Conservation (phyloP, 92 coral and sea anemone genomes). For the Diadumene lineata region DNA sequence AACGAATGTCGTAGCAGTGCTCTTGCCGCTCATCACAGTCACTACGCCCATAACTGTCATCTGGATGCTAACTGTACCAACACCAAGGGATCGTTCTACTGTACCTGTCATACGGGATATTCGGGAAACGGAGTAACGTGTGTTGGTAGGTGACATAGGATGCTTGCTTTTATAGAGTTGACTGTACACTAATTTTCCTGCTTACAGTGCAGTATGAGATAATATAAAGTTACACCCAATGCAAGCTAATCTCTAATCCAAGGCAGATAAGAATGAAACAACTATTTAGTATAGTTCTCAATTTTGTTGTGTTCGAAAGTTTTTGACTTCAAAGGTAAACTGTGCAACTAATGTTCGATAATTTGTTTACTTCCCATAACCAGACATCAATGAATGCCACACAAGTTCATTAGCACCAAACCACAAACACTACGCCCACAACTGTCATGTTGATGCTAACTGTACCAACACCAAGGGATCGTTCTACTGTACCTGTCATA, state of each 20-base stretch:
- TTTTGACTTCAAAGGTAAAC: not conserved
- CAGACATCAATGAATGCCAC: constrained; percentile 73
- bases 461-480: constrained; percentile 83
- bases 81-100: constrained; percentile 89
- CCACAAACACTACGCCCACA: constrained; percentile 42
- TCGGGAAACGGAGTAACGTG: constrained; percentile 80
- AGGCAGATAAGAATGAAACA: no score
- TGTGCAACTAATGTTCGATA: not conserved
- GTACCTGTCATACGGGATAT: constrained; percentile 85
- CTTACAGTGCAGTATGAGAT: no score
- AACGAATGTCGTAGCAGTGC: constrained; percentile 32
- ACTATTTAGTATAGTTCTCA: no score
- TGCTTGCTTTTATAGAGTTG: no score
- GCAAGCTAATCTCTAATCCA: no score
- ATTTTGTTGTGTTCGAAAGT: no score
- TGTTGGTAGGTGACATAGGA: constrained; percentile 74
- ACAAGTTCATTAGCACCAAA: not conserved
- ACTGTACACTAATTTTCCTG: no score
- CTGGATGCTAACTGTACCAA: constrained; percentile 81
- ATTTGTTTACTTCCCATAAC: not conserved
- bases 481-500: constrained; percentile 73
- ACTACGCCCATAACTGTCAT: constrained; percentile 75
- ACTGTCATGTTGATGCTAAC: constrained; percentile 72
- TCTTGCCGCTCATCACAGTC: constrained; percentile 38
- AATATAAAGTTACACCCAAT: no score